These are phyloP conservation scores for Bergia sp. DNA, from an alignment of 92 coral and sea anemone species.

Conservation along the genomic window DNA sequence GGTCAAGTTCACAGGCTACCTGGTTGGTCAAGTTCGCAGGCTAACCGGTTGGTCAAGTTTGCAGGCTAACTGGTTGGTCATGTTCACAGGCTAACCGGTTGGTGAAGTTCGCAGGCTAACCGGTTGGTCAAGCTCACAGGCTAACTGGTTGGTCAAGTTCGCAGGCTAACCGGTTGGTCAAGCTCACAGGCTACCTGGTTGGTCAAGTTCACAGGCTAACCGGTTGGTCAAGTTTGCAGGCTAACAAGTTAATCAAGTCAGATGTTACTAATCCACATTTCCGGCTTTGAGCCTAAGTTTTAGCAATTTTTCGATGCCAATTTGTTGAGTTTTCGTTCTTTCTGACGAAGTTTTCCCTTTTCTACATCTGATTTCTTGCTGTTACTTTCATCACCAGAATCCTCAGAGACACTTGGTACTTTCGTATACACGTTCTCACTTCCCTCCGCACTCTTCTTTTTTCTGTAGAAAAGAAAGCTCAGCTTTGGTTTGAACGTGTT, in stretches of 20 bases:
- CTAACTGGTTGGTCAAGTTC: too few species aligned
- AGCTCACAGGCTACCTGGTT: too few species aligned
- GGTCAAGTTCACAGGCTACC: too few species aligned
- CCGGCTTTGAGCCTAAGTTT: not conserved
- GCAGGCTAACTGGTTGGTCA: too few species aligned
- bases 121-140: too few species aligned
- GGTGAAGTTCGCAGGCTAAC: too few species aligned
- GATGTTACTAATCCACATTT: not conserved
- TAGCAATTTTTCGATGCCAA: constrained; percentile 13
- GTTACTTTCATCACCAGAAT: constrained; percentile 12
- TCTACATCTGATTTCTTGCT: not conserved
- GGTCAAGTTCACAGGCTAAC: too few species aligned
- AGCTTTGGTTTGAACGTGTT: not conserved
- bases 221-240: not conserved
- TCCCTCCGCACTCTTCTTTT: not conserved
- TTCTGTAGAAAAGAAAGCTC: not conserved
- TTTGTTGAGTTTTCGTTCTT: constrained; percentile 31
- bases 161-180: not conserved
- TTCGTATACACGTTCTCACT: not conserved
- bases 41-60: too few species aligned
- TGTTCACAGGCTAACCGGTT: too few species aligned
- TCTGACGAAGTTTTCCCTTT: constrained; percentile 13
- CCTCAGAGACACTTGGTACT: constrained; percentile 12
- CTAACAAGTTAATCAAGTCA: too few species aligned
- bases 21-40: too few species aligned